These are phyloP conservation scores for Varecia variegata DNA, from an alignment of 2,797 vertebrate species.

Conservation along the genomic window DNA sequence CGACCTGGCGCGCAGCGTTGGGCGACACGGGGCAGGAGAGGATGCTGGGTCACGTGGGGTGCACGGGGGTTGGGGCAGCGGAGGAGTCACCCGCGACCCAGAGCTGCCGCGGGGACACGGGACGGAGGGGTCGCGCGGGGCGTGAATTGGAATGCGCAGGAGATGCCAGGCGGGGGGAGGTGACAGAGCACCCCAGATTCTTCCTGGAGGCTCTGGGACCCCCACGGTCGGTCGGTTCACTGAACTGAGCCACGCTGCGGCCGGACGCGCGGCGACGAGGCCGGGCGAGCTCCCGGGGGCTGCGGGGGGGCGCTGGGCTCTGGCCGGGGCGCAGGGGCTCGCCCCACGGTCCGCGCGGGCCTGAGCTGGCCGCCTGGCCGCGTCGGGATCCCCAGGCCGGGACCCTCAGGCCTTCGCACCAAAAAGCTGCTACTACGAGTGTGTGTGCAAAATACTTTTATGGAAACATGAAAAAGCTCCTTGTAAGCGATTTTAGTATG, in stretches of 20 bases:
- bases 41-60: not conserved
- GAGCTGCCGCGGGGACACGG: too few relatives aligned
- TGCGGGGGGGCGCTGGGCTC: not conserved
- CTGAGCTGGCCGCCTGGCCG: accelerated
- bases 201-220: not conserved
- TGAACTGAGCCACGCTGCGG: not conserved
- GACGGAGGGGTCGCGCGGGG: too few relatives aligned
- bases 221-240: not conserved
- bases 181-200: not conserved
- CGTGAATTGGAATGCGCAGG: not conserved
- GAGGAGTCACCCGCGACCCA: not conserved
- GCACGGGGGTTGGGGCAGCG: not conserved
- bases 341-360: not conserved
- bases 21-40: not conserved
- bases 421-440: not conserved
- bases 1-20: too few relatives aligned
- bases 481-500: not conserved
- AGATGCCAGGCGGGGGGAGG: not conserved
- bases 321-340: not conserved
- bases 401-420: not conserved
- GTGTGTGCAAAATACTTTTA: not conserved
- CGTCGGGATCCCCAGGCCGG: not conserved
- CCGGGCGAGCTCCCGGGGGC: not conserved
- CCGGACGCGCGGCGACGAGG: too few relatives aligned
- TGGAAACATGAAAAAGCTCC: not conserved